These are phyloP conservation scores for Caenorhabditis plicata DNA, from an alignment of 2,888 invertebrate species.

Conservation along the genomic window DNA sequence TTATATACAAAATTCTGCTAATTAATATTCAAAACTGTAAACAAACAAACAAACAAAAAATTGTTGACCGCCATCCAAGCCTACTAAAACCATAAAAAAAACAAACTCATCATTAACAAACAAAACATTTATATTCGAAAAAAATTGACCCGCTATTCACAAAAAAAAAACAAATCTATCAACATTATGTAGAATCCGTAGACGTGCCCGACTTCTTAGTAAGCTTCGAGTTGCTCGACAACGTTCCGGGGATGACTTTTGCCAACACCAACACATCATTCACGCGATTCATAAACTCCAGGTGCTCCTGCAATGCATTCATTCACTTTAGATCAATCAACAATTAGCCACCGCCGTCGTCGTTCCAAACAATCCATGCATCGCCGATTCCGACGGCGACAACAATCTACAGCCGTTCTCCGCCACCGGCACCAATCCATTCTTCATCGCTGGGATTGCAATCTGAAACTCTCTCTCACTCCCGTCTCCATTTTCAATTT, in stretches of 20 bases:
- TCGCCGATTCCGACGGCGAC: slow-evolving; percentile 5
- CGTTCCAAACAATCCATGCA: slow-evolving; percentile 5
- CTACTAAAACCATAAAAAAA: too few relatives aligned
- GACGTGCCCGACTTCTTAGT: slow-evolving; percentile 30
- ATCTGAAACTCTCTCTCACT: slow-evolving; percentile 12
- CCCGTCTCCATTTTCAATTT: neutral
- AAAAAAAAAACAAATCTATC: too few relatives aligned
- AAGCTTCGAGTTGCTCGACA: slow-evolving; percentile 19
- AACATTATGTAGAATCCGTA: neutral
- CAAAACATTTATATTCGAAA: too few relatives aligned
- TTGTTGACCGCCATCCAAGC: too few relatives aligned
- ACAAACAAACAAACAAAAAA: too few relatives aligned
- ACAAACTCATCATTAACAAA: too few relatives aligned
- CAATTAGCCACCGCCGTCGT: slow-evolving; percentile 1
- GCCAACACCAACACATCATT: slow-evolving; percentile 21
- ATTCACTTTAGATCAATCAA: neutral
- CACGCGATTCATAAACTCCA: slow-evolving; percentile 22
- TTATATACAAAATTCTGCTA: too few relatives aligned
- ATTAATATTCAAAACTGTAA: too few relatives aligned
- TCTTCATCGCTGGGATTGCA: slow-evolving; percentile 31
- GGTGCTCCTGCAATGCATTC: slow-evolving; percentile 23
- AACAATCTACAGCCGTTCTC: slow-evolving; percentile 32
- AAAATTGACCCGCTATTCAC: too few relatives aligned
- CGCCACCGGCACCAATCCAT: slow-evolving; percentile 37
- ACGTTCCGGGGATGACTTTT: slow-evolving; percentile 23